Conservation (phyloP, 2,113 vertebrate genomes). For the Oreochromis spilurus region DNA sequence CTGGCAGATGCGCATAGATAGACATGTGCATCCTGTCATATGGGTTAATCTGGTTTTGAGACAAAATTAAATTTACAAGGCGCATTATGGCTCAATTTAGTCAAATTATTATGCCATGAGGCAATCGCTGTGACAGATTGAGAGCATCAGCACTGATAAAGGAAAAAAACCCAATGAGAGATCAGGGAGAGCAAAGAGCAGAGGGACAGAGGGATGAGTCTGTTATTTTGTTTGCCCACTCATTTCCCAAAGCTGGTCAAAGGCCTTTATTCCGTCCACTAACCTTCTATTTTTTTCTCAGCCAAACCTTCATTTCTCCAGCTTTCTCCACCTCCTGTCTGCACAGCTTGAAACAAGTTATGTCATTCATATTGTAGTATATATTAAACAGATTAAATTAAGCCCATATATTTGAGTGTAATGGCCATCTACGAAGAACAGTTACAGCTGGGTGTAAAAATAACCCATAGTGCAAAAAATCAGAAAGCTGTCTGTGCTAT, state of each 20-base stretch:
- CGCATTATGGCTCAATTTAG: conserved; percentile 58
- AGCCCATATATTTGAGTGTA: not conserved
- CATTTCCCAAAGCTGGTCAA: conserved; percentile 34
- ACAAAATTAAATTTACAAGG: conserved; percentile 57
- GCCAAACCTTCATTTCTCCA: not conserved
- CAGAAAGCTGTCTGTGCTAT: not conserved
- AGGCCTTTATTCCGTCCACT: conserved; percentile 18
- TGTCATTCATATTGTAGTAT: not conserved
- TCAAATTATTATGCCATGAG: conserved; percentile 53
- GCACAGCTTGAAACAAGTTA: not conserved
- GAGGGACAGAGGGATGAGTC: conserved; percentile 4
- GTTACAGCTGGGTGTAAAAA: not conserved
- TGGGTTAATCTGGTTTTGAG: conserved; percentile 62
- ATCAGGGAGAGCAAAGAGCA: conserved; percentile 31
- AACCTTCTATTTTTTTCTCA: conserved; percentile 10
- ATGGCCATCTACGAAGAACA: not conserved
- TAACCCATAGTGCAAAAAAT: not conserved
- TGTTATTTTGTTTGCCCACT: conserved; percentile 34
- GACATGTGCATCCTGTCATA: conserved; percentile 31
- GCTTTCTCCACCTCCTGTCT: not conserved
- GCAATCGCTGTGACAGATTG: conserved; percentile 60
- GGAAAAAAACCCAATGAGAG: not conserved
- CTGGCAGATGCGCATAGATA: not conserved
- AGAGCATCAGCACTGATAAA: conserved; percentile 39
- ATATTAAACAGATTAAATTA: conserved; percentile 12